phyloP scores from a whole-genome alignment of 2,888 invertebrate genomes.

The Polymixis flavicincta region DNA sequence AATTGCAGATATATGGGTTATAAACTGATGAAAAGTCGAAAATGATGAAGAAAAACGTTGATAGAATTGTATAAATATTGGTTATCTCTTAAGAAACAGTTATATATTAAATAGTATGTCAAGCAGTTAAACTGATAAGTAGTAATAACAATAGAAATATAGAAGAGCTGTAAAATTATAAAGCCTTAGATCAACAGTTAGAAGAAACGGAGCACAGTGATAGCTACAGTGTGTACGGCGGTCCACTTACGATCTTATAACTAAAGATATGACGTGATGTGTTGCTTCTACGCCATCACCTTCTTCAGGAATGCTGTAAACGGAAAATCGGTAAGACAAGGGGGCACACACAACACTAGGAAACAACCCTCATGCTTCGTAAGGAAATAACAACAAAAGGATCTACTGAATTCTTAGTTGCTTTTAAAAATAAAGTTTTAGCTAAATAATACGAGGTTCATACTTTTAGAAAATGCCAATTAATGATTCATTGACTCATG shows the following conservation, averaged over 20 bases:
- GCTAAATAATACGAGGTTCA: slow-evolving; percentile 25
- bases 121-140: slow-evolving; percentile 58
- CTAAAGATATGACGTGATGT: slow-evolving; percentile 88
- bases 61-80: slow-evolving; percentile 32
- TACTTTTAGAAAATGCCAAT: slow-evolving; percentile 24
- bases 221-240: slow-evolving; percentile 69
- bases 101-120: slow-evolving; percentile 49
- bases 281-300: slow-evolving; percentile 92
- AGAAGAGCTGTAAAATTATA: slow-evolving; percentile 62
- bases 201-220: slow-evolving; percentile 72
- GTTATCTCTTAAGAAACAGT: slow-evolving; percentile 40
- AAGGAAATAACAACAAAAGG: slow-evolving; percentile 43
- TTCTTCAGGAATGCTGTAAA: slow-evolving; percentile 95
- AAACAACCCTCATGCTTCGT: slow-evolving; percentile 69
- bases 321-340: slow-evolving; percentile 82
- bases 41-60: slow-evolving; percentile 24
- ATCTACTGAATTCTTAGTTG: slow-evolving; percentile 34
- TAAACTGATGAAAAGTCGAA: slow-evolving; percentile 29
- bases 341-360: slow-evolving; percentile 79
- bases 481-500: slow-evolving; percentile 34
- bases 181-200: slow-evolving; percentile 64
- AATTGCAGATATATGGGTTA: slow-evolving; percentile 59
- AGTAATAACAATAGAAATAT: slow-evolving; percentile 47
- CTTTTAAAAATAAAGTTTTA: slow-evolving; percentile 40
- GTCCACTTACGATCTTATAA: slow-evolving; percentile 91